These are phyloP conservation scores for Pampus argenteus DNA, from an alignment of 2,797 vertebrate species.

Conservation along the genomic window DNA sequence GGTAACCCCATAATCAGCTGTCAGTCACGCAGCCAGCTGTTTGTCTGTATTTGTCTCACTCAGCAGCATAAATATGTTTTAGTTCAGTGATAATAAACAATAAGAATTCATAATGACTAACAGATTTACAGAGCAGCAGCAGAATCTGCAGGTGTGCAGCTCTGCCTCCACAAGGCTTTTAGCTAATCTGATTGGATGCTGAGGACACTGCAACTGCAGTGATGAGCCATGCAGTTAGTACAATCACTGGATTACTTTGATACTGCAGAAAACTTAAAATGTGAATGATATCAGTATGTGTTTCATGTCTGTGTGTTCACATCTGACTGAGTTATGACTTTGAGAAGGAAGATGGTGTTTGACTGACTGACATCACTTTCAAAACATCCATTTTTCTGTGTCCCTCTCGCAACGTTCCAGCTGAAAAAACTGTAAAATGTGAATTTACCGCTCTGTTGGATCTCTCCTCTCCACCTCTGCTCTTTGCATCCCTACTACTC, in stretches of 20 bases:
- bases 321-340: too few species aligned
- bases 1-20: slow-evolving; percentile 11
- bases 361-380: too few species aligned
- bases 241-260: too few species aligned
- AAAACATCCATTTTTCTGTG: too few species aligned
- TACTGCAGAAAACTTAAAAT: too few species aligned
- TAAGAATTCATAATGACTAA: neutral
- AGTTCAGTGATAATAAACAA: neutral
- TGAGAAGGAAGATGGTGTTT: too few species aligned
- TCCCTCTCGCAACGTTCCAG: neutral
- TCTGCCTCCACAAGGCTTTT: neutral
- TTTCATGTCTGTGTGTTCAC: too few species aligned
- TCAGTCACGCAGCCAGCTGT: slow-evolving; percentile 4
- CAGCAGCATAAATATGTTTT: neutral
- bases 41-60: slow-evolving; percentile 1
- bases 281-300: too few species aligned
- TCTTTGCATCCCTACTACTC: neutral
- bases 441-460: slow-evolving; percentile 23
- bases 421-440: slow-evolving; percentile 23
- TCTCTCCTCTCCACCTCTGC: neutral
- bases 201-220: neutral
- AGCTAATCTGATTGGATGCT: neutral
- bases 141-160: neutral
- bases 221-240: too few species aligned
- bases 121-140: too few species aligned